Conservation (phyloP, 2,888 invertebrate species). For the Drosophila helvetica region DNA sequence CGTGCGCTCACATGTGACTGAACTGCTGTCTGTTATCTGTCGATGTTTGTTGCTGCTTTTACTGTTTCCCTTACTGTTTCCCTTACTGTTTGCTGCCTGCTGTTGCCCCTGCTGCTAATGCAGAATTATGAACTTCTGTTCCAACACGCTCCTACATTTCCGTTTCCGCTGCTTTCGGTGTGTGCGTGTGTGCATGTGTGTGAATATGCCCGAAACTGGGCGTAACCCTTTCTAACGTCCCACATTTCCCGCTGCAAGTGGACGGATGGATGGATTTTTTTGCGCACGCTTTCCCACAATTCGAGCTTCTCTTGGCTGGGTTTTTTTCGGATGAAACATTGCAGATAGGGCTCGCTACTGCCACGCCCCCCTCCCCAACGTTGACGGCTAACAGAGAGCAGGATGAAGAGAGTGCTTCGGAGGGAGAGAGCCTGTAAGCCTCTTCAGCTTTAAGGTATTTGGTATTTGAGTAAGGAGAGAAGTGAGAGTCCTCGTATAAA, state of each 20-base stretch:
- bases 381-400: conserved; percentile 2
- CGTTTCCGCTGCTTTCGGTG: conserved; percentile 67
- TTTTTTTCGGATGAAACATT: conserved; percentile 8
- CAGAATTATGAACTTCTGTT: conserved; percentile 72
- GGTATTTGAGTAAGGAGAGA: too few relatives aligned
- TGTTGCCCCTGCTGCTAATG: conserved; percentile 54
- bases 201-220: conserved; percentile 15
- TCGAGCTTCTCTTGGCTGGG: not conserved
- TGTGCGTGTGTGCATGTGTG: conserved; percentile 11
- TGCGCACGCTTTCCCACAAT: conserved; percentile 35
- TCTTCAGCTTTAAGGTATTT: not conserved
- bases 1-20: conserved; percentile 64
- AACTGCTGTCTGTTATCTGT: conserved; percentile 51
- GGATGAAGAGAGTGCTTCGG: not conserved
- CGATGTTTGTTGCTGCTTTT: conserved; percentile 36
- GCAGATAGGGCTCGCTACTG: conserved; percentile 8
- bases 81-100: conserved; percentile 17
- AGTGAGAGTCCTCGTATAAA: too few relatives aligned
- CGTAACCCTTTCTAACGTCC: conserved; percentile 32
- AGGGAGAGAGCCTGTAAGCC: not conserved
- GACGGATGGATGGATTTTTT: conserved; percentile 34
- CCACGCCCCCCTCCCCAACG: conserved; percentile 21
- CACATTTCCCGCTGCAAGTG: conserved; percentile 33
- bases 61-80: conserved; percentile 14
- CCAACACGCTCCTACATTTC: conserved; percentile 74